Evolutionary conservation across 64 coral and sea anemone species (phyloP), one percentile per base, ranked within the genome.

Genomic region (Porites australiensis): DNA sequence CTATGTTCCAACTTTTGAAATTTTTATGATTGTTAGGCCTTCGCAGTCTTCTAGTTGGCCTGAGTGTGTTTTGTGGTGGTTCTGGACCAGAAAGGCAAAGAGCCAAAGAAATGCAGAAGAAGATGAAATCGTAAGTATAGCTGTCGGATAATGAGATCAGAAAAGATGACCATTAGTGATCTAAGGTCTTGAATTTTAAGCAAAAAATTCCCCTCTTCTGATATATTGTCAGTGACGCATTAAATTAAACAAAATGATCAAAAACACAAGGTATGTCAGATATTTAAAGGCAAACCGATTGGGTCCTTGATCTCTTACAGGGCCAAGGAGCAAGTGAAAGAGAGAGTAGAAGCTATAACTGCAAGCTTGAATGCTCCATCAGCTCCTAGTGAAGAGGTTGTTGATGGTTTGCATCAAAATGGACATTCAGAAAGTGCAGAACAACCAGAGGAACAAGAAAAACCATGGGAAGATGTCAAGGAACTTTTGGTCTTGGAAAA

Each of bases 401-500:
- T 71, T 48, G 23, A 58, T n/a, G 76, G 50, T 11, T 43, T 10
- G 14, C 20, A 3, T 84, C 62, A 84, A 52, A 96, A 96, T 90
- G 92, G 92, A 77, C 45, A 68, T 18, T 18, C 21, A 5, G 11
- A 46, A 2, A 51, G 9, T 68, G 67, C 80, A 19, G 70, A 88
- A 15, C 9, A 72, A 51, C 74, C 58, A 27, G 67, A 89, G 60
- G 77, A 88, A 44, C 64, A 93, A 50, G 73, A 44, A 78, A 15
- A 11, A 13, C 65, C 87, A 3, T 94, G 92, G 92, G 83, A 97
- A 80, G 95, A 97, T 90, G 95, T 97, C 13, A 89, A 97, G 72
- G 95, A 94, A 55, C 92, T 97, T 11, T 90, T 94, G 75, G 92
- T 91, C 60, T 65, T 97, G 23, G 92, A 97, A 91, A 65, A 92